Percentiles rank a stretch among this genome's conserved stretches.
Evolutionary conservation across 2,888 invertebrate genomes (phyloP).

Genomic region (Disparrhopalites patrizii): DNA sequence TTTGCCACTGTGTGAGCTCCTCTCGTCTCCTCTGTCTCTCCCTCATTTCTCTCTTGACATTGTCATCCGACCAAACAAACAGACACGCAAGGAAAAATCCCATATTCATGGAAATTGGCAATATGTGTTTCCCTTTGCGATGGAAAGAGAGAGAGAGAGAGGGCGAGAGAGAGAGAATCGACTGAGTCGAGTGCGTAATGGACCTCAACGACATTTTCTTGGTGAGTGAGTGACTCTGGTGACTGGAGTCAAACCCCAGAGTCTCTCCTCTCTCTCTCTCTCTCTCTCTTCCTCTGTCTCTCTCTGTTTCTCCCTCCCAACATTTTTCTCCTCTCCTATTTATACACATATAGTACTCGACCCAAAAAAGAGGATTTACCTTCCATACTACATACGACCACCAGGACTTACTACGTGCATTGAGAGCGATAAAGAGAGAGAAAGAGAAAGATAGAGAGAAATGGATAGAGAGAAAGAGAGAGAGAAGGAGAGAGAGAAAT

Average conservation of each 20-base stretch:
- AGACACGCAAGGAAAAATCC: constrained; percentile 5
- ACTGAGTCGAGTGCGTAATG: constrained; percentile 46
- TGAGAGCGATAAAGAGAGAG: background rate
- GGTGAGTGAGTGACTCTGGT: constrained; percentile 21
- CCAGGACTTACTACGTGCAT: too few species aligned
- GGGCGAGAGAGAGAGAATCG: background rate
- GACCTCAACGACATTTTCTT: constrained; percentile 48
- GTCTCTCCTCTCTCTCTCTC: background rate
- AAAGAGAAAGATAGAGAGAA: background rate
- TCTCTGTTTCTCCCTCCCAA: too few species aligned
- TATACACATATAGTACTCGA: too few species aligned
- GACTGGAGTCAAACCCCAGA: too few species aligned
- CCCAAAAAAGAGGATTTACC: too few species aligned
- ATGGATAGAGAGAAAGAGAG: background rate
- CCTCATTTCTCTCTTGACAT: constrained; percentile 21
- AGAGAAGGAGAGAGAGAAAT: constrained; percentile 15
- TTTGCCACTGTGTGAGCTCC: constrained; percentile 34
- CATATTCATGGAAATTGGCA: constrained; percentile 19
- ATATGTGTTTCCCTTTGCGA: background rate
- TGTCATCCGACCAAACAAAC: constrained; percentile 18
- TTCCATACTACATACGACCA: too few species aligned
- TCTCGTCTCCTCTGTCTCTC: constrained; percentile 11
- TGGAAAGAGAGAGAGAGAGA: background rate
- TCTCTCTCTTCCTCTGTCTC: background rate
- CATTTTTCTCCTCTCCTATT: too few species aligned